Evolutionary conservation across 1,140 invertebrate genomes (phyloP), one percentile per base, ranked within the genome.

Genomic region (Acyrthosiphon pisum): DNA sequence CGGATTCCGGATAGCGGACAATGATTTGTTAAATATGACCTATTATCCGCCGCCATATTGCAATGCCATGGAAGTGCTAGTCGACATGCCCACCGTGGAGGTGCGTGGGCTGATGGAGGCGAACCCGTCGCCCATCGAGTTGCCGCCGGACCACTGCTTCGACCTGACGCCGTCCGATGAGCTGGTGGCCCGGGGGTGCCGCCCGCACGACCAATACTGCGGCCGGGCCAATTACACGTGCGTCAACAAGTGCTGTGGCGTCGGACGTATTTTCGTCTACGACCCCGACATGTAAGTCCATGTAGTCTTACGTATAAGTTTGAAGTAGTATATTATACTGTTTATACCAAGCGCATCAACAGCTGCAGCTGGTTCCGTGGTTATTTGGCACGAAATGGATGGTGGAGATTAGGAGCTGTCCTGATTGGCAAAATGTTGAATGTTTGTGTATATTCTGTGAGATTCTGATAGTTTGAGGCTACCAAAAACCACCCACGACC

Each of bases 21-120:
- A 4, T 48, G 46, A 48, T 93, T 35, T 81, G 91, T 23, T 93
- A 93, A 93, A 56, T 93, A 86, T 35, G 91, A 83, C n/a, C n/a
- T n/a, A n/a, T n/a, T n/a, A n/a, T n/a, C n/a, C n/a, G 9, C 35
- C 76, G 46, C 91, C 91, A 8, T 86, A 56, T 35, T 93, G 91
- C 48, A 35, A 7, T 4, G 6, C 14, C 35, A 18, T 6, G 4
- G 2, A 84, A 18, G 81, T 93, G 81, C n/a, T 84, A n/a, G 48
- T 93, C 44, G 91, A 93, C 91, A 8, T 93, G n/a, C 9, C 46
- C 22, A 48, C 26, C 68, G 81, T 0, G 23, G 48, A 53, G 18
- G 91, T 53, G 23, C 14, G 35, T 11, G 48, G 18, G 20, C 30
- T 92, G 90, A 44, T 56, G 48, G n/a, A 26, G 9, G 37, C 37